phyloP scores from a whole-genome alignment of 2,797 vertebrate species.

The Macrochelys suwanniensis region DNA sequence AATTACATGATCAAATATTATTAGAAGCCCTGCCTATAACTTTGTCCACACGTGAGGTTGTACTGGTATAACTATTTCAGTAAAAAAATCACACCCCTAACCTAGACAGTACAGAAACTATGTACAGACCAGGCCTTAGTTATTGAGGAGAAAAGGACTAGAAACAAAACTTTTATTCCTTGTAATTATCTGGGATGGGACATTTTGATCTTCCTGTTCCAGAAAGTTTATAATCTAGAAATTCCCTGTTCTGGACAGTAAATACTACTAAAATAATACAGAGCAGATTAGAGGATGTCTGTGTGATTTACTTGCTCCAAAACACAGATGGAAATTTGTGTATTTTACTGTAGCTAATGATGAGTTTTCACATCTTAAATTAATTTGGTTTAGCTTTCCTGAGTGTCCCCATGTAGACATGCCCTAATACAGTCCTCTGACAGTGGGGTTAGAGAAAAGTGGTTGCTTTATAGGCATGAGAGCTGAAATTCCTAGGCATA shows the following conservation, averaged over 20 bases:
- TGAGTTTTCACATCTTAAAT: not conserved
- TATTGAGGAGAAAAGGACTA: not conserved
- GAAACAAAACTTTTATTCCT: not conserved
- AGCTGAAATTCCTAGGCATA: not conserved
- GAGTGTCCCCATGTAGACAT: not conserved
- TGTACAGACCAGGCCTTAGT: not conserved
- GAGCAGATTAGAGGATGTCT: not conserved
- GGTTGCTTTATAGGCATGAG: not conserved
- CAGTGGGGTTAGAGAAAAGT: not conserved
- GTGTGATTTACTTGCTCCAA: not conserved
- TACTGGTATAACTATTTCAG: not conserved
- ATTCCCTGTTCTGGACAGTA: not conserved
- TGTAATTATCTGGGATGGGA: not conserved
- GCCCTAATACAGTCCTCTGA: not conserved
- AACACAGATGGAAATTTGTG: not conserved
- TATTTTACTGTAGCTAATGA: not conserved
- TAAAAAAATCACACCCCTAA: not conserved
- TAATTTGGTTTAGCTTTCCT: not conserved
- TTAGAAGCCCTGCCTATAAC: not conserved
- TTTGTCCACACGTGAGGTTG: not conserved
- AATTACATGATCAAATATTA: not conserved
- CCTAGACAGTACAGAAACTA: not conserved
- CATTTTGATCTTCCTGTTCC: not conserved
- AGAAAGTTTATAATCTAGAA: not conserved
- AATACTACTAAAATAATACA: not conserved